Conservation (phyloP, 2,888 invertebrate species). For the Clivina fossor region DNA sequence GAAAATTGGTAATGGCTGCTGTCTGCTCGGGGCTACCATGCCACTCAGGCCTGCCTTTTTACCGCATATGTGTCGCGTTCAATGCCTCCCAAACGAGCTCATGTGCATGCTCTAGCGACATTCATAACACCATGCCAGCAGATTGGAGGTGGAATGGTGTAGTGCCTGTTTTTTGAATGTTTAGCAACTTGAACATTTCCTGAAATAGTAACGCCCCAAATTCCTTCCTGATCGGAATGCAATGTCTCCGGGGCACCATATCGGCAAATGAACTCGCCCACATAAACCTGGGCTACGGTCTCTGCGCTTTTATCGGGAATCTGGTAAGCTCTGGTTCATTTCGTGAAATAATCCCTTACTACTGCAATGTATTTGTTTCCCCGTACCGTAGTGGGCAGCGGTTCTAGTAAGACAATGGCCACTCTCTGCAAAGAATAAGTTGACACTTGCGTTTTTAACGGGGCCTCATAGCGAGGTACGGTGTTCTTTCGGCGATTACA, state of each 20-base stretch:
- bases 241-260: conserved; percentile 33
- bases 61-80: neutral
- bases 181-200: conserved; percentile 30
- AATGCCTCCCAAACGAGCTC: neutral
- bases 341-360: conserved; percentile 31
- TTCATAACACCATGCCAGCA: conserved; percentile 35
- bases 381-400: neutral
- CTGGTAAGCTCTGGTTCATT: conserved; percentile 37
- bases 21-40: too few species aligned
- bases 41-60: conserved; percentile 8
- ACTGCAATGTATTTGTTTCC: conserved; percentile 10
- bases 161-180: conserved; percentile 38
- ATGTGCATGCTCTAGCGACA: conserved; percentile 1
- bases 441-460: neutral
- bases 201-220: conserved; percentile 39
- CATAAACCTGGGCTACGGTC: conserved; percentile 40
- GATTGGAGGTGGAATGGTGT: conserved; percentile 39
- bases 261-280: conserved; percentile 34
- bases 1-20: too few species aligned
- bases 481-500: neutral
- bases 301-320: conserved; percentile 36
- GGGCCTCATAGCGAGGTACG: neutral
- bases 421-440: conserved; percentile 2
- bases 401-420: conserved; percentile 11
- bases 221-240: conserved; percentile 39